Conservation (phyloP, 2,113 vertebrate genomes). For the Athene noctua region DNA sequence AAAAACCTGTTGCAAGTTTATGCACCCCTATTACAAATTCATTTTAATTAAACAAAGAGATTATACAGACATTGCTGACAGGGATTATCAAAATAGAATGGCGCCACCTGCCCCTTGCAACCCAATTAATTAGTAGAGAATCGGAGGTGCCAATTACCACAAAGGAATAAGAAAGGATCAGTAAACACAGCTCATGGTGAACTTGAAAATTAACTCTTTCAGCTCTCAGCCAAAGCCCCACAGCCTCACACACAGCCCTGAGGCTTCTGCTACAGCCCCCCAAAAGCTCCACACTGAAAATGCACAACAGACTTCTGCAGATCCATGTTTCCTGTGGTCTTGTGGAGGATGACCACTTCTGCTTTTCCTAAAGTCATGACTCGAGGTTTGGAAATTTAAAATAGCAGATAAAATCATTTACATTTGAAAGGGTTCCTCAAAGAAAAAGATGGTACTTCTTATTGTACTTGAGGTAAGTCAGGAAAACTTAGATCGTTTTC, state of each 20-base stretch:
- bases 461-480: not conserved
- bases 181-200: slow-evolving; percentile 63
- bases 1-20: slow-evolving; percentile 82
- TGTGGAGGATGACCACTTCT: not conserved
- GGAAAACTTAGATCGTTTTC: not conserved
- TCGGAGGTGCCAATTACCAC: slow-evolving; percentile 88
- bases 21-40: slow-evolving; percentile 81
- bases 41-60: slow-evolving; percentile 89
- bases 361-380: not conserved
- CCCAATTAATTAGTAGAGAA: slow-evolving; percentile 85
- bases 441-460: not conserved
- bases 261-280: not conserved
- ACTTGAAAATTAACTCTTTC: slow-evolving; percentile 70
- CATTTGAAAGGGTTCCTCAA: not conserved
- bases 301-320: not conserved
- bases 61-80: slow-evolving; percentile 84
- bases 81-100: slow-evolving; percentile 88
- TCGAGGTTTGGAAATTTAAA: not conserved
- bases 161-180: slow-evolving; percentile 60
- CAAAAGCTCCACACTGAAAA: not conserved
- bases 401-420: not conserved
- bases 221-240: not conserved
- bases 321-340: not conserved
- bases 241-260: not conserved
- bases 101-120: slow-evolving; percentile 85